Conservation (phyloP, 2,113 vertebrate species). For the Ginglymostoma cirratum region DNA sequence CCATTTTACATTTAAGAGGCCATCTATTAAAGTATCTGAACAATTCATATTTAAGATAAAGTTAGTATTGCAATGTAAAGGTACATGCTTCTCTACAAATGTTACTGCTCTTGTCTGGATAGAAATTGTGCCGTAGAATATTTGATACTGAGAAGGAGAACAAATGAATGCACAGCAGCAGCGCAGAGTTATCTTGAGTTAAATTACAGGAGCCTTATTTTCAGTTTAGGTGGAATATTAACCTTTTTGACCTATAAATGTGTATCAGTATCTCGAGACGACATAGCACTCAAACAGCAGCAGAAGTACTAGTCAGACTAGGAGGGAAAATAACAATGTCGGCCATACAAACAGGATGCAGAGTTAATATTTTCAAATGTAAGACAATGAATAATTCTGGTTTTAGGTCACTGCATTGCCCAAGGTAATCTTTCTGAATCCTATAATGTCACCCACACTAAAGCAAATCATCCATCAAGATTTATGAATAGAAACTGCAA, state of each 20-base stretch:
- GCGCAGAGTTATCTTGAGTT: background rate
- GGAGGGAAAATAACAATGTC: background rate
- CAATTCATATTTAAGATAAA: background rate
- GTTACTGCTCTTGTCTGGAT: background rate
- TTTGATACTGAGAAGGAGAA: background rate
- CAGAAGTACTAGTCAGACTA: background rate
- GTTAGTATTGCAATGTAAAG: background rate
- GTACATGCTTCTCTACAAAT: background rate
- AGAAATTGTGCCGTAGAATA: background rate
- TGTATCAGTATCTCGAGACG: background rate
- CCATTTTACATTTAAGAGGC: background rate
- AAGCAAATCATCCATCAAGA: slow-evolving; percentile 18
- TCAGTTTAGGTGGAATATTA: background rate
- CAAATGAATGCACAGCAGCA: background rate
- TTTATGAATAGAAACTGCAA: background rate
- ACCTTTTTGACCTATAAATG: background rate
- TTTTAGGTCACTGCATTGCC: background rate
- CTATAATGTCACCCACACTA: background rate
- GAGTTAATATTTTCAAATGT: background rate
- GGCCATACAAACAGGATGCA: background rate
- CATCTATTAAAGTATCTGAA: background rate
- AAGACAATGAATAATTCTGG: slow-evolving; percentile 3
- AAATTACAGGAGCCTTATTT: background rate
- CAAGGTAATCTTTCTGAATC: background rate
- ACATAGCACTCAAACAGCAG: background rate